Evolutionary conservation across 2,888 invertebrate species (phyloP).

Genomic region (Resseliella maxima): DNA sequence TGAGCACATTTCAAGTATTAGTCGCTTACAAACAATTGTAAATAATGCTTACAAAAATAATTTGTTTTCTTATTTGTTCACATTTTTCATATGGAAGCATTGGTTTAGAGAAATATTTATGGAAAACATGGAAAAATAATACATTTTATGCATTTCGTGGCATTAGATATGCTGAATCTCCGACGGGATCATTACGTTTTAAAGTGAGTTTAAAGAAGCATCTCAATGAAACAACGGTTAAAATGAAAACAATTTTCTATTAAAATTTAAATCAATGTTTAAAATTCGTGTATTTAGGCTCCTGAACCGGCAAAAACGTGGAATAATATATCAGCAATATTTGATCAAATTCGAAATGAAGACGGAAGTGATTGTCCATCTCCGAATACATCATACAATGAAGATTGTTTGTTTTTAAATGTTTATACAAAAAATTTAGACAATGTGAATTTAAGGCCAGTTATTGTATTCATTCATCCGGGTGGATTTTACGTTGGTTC

Average conservation of each 20-base stretch:
- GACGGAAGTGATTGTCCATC: constrained; percentile 9
- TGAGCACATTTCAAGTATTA: background rate
- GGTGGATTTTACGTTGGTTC: constrained; percentile 75
- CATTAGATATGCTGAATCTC: constrained; percentile 66
- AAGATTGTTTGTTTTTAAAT: constrained; percentile 72
- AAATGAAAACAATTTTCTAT: constrained; percentile 61
- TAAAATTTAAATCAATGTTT: background rate
- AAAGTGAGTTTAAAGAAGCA: constrained; percentile 64
- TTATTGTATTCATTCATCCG: constrained; percentile 76
- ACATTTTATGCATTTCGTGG: constrained; percentile 67
- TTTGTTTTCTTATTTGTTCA: background rate
- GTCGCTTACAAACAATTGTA: background rate
- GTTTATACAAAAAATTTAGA: constrained; percentile 67
- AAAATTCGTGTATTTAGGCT: constrained; percentile 68
- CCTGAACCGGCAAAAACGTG: constrained; percentile 66
- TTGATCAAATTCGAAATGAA: background rate
- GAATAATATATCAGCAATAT: constrained; percentile 66
- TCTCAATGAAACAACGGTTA: no score
- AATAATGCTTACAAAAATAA: background rate
- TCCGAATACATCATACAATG: constrained; percentile 61
- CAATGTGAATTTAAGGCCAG: constrained; percentile 67
- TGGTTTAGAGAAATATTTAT: background rate
- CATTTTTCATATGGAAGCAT: background rate
- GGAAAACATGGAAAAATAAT: constrained; percentile 61
- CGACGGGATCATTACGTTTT: constrained; percentile 64